A percentile compares a stretch with the other conserved stretches of the same genome.
Evolutionary conservation across 2,888 invertebrate species (phyloP).

Genomic region (Lithophane ornitopus): DNA sequence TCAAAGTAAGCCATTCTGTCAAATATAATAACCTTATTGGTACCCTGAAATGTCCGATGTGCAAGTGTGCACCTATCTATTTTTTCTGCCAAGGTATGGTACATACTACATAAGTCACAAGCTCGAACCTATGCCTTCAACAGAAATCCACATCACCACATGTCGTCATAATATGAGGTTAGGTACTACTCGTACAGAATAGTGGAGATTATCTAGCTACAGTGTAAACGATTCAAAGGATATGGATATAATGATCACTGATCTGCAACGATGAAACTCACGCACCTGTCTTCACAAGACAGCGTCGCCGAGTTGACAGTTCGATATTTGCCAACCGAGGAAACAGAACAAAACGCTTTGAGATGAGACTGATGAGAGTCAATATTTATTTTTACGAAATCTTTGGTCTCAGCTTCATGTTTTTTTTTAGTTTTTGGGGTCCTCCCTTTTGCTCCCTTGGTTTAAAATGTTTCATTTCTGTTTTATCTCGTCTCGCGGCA

Average conservation of each 20-base stretch:
- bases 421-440: constrained; percentile 46
- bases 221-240: constrained; percentile 13
- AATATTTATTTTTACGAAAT: constrained; percentile 55
- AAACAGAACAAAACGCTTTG: constrained; percentile 50
- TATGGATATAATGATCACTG: constrained; percentile 47
- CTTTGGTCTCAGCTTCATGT: constrained; percentile 30
- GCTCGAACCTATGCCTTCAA: background rate
- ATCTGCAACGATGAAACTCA: constrained; percentile 55
- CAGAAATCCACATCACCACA: background rate
- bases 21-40: background rate
- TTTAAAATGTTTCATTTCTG: constrained; percentile 28
- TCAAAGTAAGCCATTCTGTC: background rate
- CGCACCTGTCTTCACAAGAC: constrained; percentile 38
- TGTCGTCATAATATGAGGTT: constrained; percentile 6
- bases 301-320: constrained; percentile 16
- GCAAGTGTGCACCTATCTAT: background rate
- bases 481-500: constrained; percentile 36
- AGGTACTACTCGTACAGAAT: background rate
- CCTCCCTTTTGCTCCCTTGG: constrained; percentile 22
- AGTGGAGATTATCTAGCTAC: background rate
- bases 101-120: background rate
- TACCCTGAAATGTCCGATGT: background rate
- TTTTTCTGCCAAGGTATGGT: background rate
- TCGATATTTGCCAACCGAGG: constrained; percentile 45
- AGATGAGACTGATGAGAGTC: constrained; percentile 28